phyloP scores from a whole-genome alignment of 2,113 vertebrate genomes.

The Oncorhynchus keta region DNA sequence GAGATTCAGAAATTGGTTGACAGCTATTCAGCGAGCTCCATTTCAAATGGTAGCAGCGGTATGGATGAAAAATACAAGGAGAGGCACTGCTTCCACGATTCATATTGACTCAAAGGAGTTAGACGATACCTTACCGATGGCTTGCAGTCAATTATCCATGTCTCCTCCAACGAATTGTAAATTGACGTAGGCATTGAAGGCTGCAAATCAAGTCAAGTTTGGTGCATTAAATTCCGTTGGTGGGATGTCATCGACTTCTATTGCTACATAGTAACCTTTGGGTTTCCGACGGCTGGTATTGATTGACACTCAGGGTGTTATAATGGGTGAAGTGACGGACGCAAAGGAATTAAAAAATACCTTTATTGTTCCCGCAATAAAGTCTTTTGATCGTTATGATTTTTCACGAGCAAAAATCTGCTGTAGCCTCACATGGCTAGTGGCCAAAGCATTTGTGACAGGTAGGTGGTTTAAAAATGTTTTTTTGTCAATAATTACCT shows the following conservation, averaged over 20 bases:
- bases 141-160: background rate
- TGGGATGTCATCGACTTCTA: constrained; percentile 64
- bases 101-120: constrained; percentile 42
- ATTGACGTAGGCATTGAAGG: background rate
- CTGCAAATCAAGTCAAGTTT: constrained; percentile 40
- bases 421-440: constrained; percentile 93
- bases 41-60: constrained; percentile 51
- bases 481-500: background rate
- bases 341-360: constrained; percentile 78
- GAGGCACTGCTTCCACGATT: constrained; percentile 24
- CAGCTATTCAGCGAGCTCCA: constrained; percentile 44
- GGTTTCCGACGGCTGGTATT: constrained; percentile 19
- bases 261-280: constrained; percentile 35
- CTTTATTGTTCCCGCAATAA: constrained; percentile 89
- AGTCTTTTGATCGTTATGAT: constrained; percentile 95
- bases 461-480: constrained; percentile 77
- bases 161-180: background rate
- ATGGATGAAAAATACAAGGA: constrained; percentile 65
- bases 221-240: constrained; percentile 56
- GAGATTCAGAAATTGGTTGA: constrained; percentile 37
- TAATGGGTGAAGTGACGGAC: constrained; percentile 86
- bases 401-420: constrained; percentile 91
- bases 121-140: background rate
- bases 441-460: constrained; percentile 94
- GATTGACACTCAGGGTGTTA: constrained; percentile 27